Percentiles rank a stretch among this genome's conserved stretches.
phyloP scores from a whole-genome alignment of 2,888 invertebrate species.

The Cecidostiba fungosa region DNA sequence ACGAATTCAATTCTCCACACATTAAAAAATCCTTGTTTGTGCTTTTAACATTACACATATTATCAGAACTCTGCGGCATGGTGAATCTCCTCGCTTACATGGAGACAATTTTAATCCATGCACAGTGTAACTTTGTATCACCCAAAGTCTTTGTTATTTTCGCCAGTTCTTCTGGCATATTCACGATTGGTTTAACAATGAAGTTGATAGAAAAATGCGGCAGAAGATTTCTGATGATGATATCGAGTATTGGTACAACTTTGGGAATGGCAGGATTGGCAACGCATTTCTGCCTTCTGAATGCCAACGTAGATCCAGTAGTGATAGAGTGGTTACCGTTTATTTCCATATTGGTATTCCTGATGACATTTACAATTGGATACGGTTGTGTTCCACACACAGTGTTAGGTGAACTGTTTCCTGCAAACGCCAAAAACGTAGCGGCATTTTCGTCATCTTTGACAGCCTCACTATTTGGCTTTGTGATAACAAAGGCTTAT shows the following conservation, averaged over 20 bases:
- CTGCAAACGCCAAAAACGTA: conserved; percentile 64
- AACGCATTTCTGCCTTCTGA: conserved; percentile 69
- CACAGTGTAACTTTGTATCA: conserved; percentile 65
- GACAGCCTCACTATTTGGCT: conserved; percentile 61
- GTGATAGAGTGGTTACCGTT: conserved; percentile 70
- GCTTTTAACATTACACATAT: conserved; percentile 67
- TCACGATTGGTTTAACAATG: conserved; percentile 48
- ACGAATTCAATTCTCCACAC: conserved; percentile 30
- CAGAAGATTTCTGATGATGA: conserved; percentile 61
- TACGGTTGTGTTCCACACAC: conserved; percentile 63
- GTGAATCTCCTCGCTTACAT: conserved; percentile 69
- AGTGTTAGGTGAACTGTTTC: conserved; percentile 65
- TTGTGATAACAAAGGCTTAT: conserved; percentile 65
- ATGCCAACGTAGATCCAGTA: conserved; percentile 60
- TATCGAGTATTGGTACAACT: conserved; percentile 65
- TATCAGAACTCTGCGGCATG: conserved; percentile 71
- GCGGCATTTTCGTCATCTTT: conserved; percentile 62
- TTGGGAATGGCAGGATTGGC: conserved; percentile 67
- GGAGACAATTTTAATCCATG: conserved; percentile 69
- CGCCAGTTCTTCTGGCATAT: conserved; percentile 62
- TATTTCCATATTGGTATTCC: conserved; percentile 66
- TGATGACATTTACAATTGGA: conserved; percentile 52
- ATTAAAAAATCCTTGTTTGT: conserved; percentile 67
- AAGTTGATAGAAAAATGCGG: conserved; percentile 66
- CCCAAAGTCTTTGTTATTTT: conserved; percentile 69